Evolutionary conservation across 1,140 invertebrate species (phyloP).

Genomic region (Lasioglossum baleicum): DNA sequence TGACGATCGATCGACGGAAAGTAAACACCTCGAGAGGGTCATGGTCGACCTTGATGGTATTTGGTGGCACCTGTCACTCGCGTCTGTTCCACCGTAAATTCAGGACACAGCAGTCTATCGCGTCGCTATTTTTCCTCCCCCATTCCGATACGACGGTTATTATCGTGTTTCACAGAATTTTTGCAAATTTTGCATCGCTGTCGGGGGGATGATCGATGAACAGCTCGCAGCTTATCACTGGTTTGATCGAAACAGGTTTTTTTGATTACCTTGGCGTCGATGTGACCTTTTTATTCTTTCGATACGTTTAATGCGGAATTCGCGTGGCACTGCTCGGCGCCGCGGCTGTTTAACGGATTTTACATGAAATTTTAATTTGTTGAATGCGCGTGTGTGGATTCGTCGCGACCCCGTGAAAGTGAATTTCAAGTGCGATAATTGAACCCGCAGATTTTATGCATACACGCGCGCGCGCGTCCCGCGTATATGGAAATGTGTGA

Average conservation of each 20-base stretch:
- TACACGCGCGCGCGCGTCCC: no score
- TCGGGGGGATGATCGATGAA: slow-evolving; percentile 32
- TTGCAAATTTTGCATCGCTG: slow-evolving; percentile 31
- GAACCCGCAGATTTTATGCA: no score
- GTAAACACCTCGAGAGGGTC: slow-evolving; percentile 49
- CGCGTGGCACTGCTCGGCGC: no score
- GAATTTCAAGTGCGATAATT: no score
- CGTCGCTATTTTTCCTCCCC: neutral
- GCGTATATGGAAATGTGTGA: no score
- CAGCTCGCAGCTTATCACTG: slow-evolving; percentile 20
- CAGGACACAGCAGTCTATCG: neutral
- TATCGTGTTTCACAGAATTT: slow-evolving; percentile 1
- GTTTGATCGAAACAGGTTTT: neutral
- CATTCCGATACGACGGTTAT: neutral
- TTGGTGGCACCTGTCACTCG: slow-evolving; percentile 39
- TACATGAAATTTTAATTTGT: no score
- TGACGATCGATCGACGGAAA: slow-evolving; percentile 44
- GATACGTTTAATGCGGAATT: neutral
- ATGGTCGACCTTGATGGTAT: slow-evolving; percentile 47
- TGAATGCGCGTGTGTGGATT: no score
- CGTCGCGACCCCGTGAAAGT: no score
- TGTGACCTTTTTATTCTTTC: neutral
- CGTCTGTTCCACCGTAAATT: slow-evolving; percentile 13
- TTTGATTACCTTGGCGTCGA: neutral
- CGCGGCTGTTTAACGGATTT: no score